Evolutionary conservation across 2,113 vertebrate species (phyloP), one percentile per base, ranked within the genome.

Genomic region (Ammodytes dubius): DNA sequence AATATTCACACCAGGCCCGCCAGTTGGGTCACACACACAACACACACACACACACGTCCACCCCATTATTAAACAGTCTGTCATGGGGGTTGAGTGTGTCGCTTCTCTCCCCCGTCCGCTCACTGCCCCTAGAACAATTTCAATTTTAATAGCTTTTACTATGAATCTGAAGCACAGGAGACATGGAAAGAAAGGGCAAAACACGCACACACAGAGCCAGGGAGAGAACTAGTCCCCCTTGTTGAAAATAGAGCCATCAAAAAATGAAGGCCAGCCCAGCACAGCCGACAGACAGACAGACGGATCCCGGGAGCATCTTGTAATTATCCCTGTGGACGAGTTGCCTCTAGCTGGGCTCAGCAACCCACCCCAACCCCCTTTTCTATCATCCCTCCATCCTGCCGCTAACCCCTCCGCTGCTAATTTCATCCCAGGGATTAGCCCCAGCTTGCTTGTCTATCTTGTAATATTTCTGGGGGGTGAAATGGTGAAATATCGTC

Each of bases 61-160:
- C 92, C 94, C 94, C 83, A 96, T 97, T 98, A 97, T 98, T 97
- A 98, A 97, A 97, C 96, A 94, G 94, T 84, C 87, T 92, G 95
- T 96, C 96, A 96, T 96, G 95, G 96, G 96, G 97, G 84, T 91
- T 89, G 89, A 91, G 85, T 84, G 90, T 88, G 83, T 97, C 96
- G 96, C 95, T 80, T 87, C 74, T 82, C 92, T 95, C 95, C 95
- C 94, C 89, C 90, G 91, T 95, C 94, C 91, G 90, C 95, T 96
- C 96, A 95, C 96, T 94, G 95, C 96, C 97, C 96, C 96, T 97
- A 97, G 97, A 99, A 99, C 97, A 99, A 98, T 99, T 98, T 99
- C 96, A 97, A 97, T 98, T 98, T 99, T 99, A 99, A 99, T 99
- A 97, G 97, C 96, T 99, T 99, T 98, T 97, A 99, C 97, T 97